Percentiles rank a stretch among this genome's conserved stretches.
Conservation (phyloP, 2,113 vertebrate genomes). For the Syrrhaptes paradoxus region DNA sequence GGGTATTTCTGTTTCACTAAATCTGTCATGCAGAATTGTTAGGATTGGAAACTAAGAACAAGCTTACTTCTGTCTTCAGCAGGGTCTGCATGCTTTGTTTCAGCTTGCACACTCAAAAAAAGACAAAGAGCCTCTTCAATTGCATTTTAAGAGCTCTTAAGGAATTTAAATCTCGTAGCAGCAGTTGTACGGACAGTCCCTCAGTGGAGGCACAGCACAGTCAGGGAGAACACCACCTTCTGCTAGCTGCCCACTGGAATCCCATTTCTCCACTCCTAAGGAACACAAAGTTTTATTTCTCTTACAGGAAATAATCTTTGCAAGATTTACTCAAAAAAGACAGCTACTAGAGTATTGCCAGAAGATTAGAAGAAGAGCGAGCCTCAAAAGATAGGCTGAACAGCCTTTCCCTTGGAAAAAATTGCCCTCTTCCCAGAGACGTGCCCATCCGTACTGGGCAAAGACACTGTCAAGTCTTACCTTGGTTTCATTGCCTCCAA, state of each 20-base stretch:
- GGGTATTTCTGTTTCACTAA: not conserved
- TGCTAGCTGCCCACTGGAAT: not conserved
- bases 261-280: not conserved
- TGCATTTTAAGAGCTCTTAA: not conserved
- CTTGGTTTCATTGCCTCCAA: slow-evolving; percentile 10
- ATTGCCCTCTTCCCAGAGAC: not conserved
- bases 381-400: not conserved
- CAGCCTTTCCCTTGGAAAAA: not conserved
- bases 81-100: not conserved
- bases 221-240: not conserved
- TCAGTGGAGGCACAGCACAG: not conserved
- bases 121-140: not conserved
- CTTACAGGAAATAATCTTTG: not conserved
- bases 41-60: not conserved
- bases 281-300: not conserved
- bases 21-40: not conserved
- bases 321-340: not conserved
- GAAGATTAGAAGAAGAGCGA: slow-evolving; percentile 1
- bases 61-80: not conserved
- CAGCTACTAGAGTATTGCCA: not conserved
- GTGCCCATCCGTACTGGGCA: not conserved
- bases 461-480: not conserved
- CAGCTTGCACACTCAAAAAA: not conserved
- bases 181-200: not conserved
- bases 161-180: not conserved